Conservation (phyloP, 2,113 vertebrate genomes). For the Oryzias javanicus region DNA sequence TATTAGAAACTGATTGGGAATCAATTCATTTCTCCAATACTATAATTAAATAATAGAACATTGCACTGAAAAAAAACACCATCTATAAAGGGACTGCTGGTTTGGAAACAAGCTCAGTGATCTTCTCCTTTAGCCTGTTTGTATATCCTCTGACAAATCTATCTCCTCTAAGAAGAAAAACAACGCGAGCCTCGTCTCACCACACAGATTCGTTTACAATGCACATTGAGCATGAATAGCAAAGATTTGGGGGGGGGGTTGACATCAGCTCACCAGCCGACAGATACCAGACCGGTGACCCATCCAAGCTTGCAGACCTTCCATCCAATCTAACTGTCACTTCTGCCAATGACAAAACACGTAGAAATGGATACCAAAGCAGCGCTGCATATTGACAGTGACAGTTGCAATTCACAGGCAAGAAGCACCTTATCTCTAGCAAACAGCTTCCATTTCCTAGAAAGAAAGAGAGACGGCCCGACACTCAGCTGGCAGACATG, state of each 20-base stretch:
- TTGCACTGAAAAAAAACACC: too few species aligned
- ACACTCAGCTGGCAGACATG: conserved; percentile 38
- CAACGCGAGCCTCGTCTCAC: conserved; percentile 41
- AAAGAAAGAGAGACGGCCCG: conserved; percentile 46
- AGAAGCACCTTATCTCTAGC: conserved; percentile 69
- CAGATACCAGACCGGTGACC: conserved; percentile 58
- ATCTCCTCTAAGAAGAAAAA: conserved; percentile 28
- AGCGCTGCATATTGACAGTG: conserved; percentile 62
- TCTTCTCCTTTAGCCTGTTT: conserved; percentile 1
- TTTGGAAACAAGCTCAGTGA: not conserved
- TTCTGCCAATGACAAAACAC: conserved; percentile 63
- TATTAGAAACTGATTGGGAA: too few species aligned
- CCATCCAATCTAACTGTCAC: conserved; percentile 72
- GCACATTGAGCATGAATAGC: conserved; percentile 47
- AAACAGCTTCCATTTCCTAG: conserved; percentile 68
- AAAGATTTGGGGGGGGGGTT: conserved; percentile 31
- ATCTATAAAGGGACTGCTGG: not conserved
- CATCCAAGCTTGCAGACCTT: conserved; percentile 49
- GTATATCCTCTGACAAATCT: conserved; percentile 1
- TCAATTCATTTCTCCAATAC: too few species aligned
- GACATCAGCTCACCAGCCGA: conserved; percentile 46
- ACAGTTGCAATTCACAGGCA: conserved; percentile 65
- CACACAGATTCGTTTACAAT: conserved; percentile 39
- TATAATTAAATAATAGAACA: too few species aligned
- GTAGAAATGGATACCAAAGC: conserved; percentile 53